Conservation (phyloP, 2,797 vertebrate genomes). For the Ctenochaetus hawaiiensis region DNA sequence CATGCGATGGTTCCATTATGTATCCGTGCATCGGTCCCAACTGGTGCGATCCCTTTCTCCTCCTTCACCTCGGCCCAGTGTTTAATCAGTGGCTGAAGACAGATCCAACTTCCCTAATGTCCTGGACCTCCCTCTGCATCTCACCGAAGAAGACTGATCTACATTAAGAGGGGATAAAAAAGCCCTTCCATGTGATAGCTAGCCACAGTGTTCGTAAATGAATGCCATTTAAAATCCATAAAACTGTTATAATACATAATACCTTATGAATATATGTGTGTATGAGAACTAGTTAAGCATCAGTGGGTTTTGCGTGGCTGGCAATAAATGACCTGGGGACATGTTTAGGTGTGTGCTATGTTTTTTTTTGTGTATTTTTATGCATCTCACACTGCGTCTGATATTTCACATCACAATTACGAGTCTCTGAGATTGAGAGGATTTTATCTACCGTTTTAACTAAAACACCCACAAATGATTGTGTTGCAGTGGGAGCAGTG, state of each 20-base stretch:
- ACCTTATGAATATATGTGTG: constrained; percentile 84
- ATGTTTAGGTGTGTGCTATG: constrained; percentile 54
- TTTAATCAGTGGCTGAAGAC: constrained; percentile 78
- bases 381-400: constrained; percentile 51
- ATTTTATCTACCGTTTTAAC: constrained; percentile 78
- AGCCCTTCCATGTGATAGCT: constrained; percentile 80
- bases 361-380: constrained; percentile 27
- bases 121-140: constrained; percentile 77
- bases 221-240: constrained; percentile 87
- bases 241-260: constrained; percentile 87
- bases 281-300: constrained; percentile 75
- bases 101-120: constrained; percentile 81
- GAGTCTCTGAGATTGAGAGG: constrained; percentile 70
- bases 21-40: constrained; percentile 65
- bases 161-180: constrained; percentile 84
- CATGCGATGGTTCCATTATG: constrained; percentile 72
- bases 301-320: constrained; percentile 60
- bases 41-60: constrained; percentile 64
- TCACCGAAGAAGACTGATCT: constrained; percentile 74
- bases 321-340: constrained; percentile 66
- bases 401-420: constrained; percentile 65
- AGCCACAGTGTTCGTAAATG: constrained; percentile 81
- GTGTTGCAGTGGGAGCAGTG: constrained; percentile 66
- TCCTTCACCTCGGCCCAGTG: constrained; percentile 55
- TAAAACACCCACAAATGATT: constrained; percentile 74